Base-by-base conservation (phyloP, 2,797 vertebrate genomes). In the Tolypeutes matacus region DNA sequence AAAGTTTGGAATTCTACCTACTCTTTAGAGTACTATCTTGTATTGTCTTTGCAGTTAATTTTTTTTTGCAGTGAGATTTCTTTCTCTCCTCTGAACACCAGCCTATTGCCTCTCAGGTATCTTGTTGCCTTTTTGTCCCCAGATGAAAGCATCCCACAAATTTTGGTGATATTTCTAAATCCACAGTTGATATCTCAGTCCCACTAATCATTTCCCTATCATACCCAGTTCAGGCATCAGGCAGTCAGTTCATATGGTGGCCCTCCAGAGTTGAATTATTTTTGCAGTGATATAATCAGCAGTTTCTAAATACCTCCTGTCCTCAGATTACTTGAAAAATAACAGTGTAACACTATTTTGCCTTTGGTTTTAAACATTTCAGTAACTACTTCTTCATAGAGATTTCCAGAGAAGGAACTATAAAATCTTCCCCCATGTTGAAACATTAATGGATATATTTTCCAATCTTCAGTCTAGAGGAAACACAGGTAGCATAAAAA, bases 341-440 rank as follows among this genome's bases (percentile, higher is more conserved):
- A 96, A 89, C 31, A 96, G 53, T 46, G 5, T 42, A 77, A 96
- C 51, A 82, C 60, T 86, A 86, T 97, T 93, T 96, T 97, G 73
- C 93, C 96, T 97, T 97, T 96, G 96, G 96, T 97, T 97, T 96
- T 87, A 92, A 93, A 96, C 53, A 93, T 82, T 95, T 65, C 64
- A 88, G 46, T 85, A 94, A 92, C 75, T 76, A 69, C 70, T 97
- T 93, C 80, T 67, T 86, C 53, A 84, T 65, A 53, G 69, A 95
- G 39, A 56, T 87, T 89, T 94, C 91, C 81, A 96, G 89, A 96
- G 93, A 96, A 95, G 49, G 58, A 92, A 90, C 60, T 75, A 39
- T 23, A 88, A 36, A 91, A 93, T 46, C 64, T 95, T 76, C 42
- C 80, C 14, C 56, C 60, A 95, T 36, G 80, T 82, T 88, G 58